Base-by-base conservation (phyloP, 1,140 invertebrate genomes). In the Orussus abietinus region DNA sequence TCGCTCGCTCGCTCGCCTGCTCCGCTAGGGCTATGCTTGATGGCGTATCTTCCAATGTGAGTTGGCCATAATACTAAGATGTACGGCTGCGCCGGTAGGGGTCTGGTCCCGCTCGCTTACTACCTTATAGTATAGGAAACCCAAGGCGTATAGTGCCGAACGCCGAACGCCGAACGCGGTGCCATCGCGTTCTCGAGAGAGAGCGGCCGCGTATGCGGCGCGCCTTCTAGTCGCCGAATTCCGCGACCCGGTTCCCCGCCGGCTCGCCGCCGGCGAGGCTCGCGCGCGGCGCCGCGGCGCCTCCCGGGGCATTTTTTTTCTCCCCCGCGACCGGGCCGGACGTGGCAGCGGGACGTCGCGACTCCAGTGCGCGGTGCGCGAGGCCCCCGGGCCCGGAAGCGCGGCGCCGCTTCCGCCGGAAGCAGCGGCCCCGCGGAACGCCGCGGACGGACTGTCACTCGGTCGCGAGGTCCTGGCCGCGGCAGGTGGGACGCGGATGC, bases 31-130 rank as follows among this genome's bases (percentile, higher is more conserved):
- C 75, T 74, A 72, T 78, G 79, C 82, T 84, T 84, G 82, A 85
- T 84, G 82, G 77, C 82, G 82, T 81, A 80, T 81, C 81, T 82
- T 82, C 82, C 82, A 84, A 84, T 84, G 80, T 81, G 80, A 79
- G 79, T 77, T 69, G 78, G 75, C 79, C 79, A 80, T 82, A 81
- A 79, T 78, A 76, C 76, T 77, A 80, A 83, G 80, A 82, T 81
- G 79, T 82, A 83, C 81, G 80, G 69, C 80, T 82, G 80, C 80
- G 81, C 81, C 81, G 74, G 72, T 69, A 73, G 70, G 70, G 70
- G 69, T 72, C 67, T 59, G 60, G 55, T 57, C 55, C 51, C 51
- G 49, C 45, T 64, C 51, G 52, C 53, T 57, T 66, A 67, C 68
- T 67, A 69, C 62, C 66, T 71, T 69, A 69, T 69, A 69, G 65